phyloP scores from a whole-genome alignment of 2,797 vertebrate species.

The Danio tinwini region DNA sequence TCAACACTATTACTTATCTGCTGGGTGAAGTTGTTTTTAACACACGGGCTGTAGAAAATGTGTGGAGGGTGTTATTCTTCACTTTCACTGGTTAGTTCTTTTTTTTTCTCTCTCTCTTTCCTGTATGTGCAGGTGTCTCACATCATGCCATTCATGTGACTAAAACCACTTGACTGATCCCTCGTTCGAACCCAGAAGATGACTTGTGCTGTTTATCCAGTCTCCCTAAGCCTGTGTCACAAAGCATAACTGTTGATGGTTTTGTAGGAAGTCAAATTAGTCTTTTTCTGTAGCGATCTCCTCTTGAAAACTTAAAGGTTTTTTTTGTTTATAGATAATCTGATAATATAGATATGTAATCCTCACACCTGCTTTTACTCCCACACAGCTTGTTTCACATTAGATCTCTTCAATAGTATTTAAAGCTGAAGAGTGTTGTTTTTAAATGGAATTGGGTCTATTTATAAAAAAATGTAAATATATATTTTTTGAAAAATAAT shows the following conservation, averaged over 20 bases:
- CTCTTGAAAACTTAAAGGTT: neutral
- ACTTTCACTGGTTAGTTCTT: slow-evolving; percentile 27
- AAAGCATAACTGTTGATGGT: neutral
- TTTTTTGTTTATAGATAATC: neutral
- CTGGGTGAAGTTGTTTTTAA: slow-evolving; percentile 43
- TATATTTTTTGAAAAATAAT: too few relatives aligned
- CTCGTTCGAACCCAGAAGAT: neutral
- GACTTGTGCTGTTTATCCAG: neutral
- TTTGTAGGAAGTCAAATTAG: neutral
- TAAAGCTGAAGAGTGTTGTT: neutral
- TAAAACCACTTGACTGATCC: neutral
- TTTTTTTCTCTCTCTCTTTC: neutral
- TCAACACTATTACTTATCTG: slow-evolving; percentile 57
- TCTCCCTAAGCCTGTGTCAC: neutral
- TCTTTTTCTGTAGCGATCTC: neutral
- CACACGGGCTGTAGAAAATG: slow-evolving; percentile 34
- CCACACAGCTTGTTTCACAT: neutral
- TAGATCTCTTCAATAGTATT: neutral
- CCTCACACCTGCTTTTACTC: slow-evolving; percentile 4
- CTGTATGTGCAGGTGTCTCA: slow-evolving; percentile 42
- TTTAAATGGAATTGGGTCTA: neutral
- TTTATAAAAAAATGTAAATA: too few relatives aligned
- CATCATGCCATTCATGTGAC: slow-evolving; percentile 17
- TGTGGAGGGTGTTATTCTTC: neutral
- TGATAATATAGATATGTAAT: neutral